Evolutionary conservation across 2,113 vertebrate species (phyloP), one percentile per base, ranked within the genome.

Genomic region (Forbesichthys papilliferus): DNA sequence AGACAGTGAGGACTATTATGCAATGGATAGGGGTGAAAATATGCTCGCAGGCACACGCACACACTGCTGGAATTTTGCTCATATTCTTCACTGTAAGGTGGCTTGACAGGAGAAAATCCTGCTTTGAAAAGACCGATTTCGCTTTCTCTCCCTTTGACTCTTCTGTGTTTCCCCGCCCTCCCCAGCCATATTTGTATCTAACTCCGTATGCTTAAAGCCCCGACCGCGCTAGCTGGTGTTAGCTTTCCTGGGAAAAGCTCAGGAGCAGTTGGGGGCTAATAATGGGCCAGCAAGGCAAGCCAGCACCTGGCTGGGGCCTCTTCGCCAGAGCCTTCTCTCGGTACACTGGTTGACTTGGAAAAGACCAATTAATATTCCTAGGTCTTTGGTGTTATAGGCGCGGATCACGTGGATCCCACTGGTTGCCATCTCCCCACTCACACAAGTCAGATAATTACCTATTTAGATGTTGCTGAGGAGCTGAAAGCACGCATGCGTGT

Each of bases 341-440:
- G 27, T 3, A 27, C 27, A 27, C 27, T 27, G 73, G 64, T 82
- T 69, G 72, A 86, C 73, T 74, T 71, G 52, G 51, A 73, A 82
- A 75, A 79, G 66, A 77, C 60, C 75, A 89, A 86, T 90, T 90
- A 88, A 80, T 84, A 84, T 84, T 90, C 9, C 18, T 72, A 87
- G 80, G 72, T 79, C 76, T 61, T 83, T 85, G 61, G 81, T 89
- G 85, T 84, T 89, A 90, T 18, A 27, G 27, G 27, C 27, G 65
- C 82, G 48, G 69, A 71, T 88, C 80, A 76, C 55, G 36, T 14
- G 14, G 66, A 18, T 68, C 52, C 55, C 13, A 74, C 74, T 66
- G 73, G 61, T 69, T 88, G 73, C 77, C 69, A 68, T 79, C 74
- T 82, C 57, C 62, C 66, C 67, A 48, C 54, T 88, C 89, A 83